Percentiles rank a stretch among this genome's conserved stretches.
Evolutionary conservation across 2,888 invertebrate genomes (phyloP).

Genomic region (Tyria jacobaeae): DNA sequence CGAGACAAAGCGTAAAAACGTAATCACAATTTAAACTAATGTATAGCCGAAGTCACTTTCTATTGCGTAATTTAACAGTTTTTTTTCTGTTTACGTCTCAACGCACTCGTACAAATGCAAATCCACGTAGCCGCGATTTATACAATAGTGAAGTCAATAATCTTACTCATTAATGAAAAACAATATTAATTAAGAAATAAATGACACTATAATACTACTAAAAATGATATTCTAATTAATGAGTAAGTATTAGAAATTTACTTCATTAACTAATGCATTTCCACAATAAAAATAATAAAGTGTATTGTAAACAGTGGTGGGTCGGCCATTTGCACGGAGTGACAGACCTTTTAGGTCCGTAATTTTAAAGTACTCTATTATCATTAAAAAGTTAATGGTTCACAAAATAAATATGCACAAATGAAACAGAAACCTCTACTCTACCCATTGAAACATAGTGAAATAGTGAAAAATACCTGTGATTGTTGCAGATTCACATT

Average conservation of each 20-base stretch:
- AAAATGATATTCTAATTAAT: slow-evolving; percentile 69
- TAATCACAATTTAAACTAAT: slow-evolving; percentile 11
- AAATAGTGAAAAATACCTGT: slow-evolving; percentile 80
- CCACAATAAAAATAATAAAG: slow-evolving; percentile 62
- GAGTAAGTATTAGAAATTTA: slow-evolving; percentile 45
- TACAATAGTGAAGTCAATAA: slow-evolving; percentile 56
- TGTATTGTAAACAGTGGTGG: slow-evolving; percentile 88
- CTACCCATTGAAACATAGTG: slow-evolving; percentile 71
- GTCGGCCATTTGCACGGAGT: slow-evolving; percentile 91
- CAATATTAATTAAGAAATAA: slow-evolving; percentile 22
- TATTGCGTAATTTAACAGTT: slow-evolving; percentile 37
- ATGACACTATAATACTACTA: slow-evolving; percentile 38
- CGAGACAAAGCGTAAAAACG: slow-evolving; percentile 3
- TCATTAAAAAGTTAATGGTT: slow-evolving; percentile 80
- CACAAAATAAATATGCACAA: slow-evolving; percentile 77
- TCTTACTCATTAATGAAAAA: slow-evolving; percentile 56
- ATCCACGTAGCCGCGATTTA: slow-evolving; percentile 66
- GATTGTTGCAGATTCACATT: slow-evolving; percentile 84
- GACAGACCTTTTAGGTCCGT: slow-evolving; percentile 88
- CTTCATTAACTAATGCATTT: slow-evolving; percentile 57
- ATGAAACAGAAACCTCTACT: slow-evolving; percentile 62
- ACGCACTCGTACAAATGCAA: slow-evolving; percentile 47
- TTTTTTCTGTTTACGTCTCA: slow-evolving; percentile 34
- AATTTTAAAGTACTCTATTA: slow-evolving; percentile 76
- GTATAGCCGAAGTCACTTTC: slow-evolving; percentile 26